Conservation (phyloP, 1,140 invertebrate species). For the Rhyacophila brunnea region DNA sequence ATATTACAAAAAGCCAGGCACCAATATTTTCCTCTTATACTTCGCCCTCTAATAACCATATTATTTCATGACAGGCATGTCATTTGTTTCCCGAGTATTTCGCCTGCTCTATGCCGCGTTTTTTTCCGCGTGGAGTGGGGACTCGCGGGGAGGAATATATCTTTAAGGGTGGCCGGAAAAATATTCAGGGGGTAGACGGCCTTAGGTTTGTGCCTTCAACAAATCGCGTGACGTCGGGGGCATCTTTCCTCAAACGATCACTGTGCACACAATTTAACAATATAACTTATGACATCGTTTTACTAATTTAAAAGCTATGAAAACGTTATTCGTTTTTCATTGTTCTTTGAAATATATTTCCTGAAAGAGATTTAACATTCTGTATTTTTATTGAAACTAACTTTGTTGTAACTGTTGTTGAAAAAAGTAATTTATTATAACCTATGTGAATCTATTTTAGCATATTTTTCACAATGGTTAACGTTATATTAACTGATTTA, state of each 20-base stretch:
- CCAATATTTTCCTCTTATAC: slow-evolving; percentile 5
- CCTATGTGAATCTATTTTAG: no score
- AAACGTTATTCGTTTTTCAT: no score
- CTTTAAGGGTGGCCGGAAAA: neutral
- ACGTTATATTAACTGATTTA: no score
- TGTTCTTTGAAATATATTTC: no score
- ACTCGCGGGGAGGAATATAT: neutral
- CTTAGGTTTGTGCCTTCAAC: slow-evolving; percentile 5
- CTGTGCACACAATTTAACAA: slow-evolving; percentile 8
- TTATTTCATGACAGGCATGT: slow-evolving; percentile 19
- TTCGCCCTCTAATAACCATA: slow-evolving; percentile 12
- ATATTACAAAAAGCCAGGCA: slow-evolving; percentile 13
- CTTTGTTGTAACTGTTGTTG: no score
- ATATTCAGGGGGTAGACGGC: neutral
- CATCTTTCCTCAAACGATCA: neutral
- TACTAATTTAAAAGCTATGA: neutral
- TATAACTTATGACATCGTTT: slow-evolving; percentile 6
- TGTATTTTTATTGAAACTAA: no score
- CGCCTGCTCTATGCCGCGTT: neutral
- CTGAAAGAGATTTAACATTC: no score
- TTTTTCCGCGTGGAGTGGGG: neutral
- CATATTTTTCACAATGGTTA: no score
- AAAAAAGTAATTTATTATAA: no score
- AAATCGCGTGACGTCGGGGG: slow-evolving; percentile 14
- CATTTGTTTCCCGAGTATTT: slow-evolving; percentile 18